Base-by-base conservation (phyloP, 2,888 invertebrate species). In the Chamaedrilus cognettii region DNA sequence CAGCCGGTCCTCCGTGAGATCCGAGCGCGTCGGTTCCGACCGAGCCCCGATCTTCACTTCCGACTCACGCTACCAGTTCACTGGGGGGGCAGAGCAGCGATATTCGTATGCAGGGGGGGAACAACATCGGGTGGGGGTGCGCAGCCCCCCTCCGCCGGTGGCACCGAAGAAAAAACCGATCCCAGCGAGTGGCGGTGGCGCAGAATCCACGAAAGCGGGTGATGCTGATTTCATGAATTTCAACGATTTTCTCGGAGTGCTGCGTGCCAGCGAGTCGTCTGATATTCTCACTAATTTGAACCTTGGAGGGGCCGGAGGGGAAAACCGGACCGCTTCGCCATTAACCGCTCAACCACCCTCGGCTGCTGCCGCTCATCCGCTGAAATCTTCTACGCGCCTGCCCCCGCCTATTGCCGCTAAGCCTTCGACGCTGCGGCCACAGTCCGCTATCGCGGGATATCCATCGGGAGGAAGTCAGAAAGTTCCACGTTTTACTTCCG, bases 241-340 rank as follows among this genome's bases (percentile, higher is more conserved):
- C 66, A 33, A 55, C 34, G 55, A 64, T 3, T 66, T 61, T 60
- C 61, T 66, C 15, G 26, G 26, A 11, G 55, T 52, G 11, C 19
- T 52, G 7, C 55, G 55, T 19, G 55, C 55, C 23, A 52, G 55
- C 26, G 15, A 52, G 55, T 52, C 55, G 26, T 7, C 55, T 7
- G 55, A 26, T 15, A 23, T 52, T 7, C 55, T 52, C 5, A 26
- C 11, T 7, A 52, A 52, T 52, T 19, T 42, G n/a, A n/a, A n/a
- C n/a, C n/a, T n/a, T n/a, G n/a, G n/a, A n/a, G n/a, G n/a, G n/a
- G n/a, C n/a, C n/a, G n/a, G n/a, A n/a, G n/a, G n/a, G n/a, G n/a
- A n/a, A n/a, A n/a, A n/a, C n/a, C n/a, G n/a, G n/a, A n/a, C n/a
- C n/a, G n/a, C n/a, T n/a, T n/a, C n/a, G n/a, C n/a, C n/a, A n/a